phyloP scores from a whole-genome alignment of 2,797 vertebrate species.

The Leontopithecus rosalia region DNA sequence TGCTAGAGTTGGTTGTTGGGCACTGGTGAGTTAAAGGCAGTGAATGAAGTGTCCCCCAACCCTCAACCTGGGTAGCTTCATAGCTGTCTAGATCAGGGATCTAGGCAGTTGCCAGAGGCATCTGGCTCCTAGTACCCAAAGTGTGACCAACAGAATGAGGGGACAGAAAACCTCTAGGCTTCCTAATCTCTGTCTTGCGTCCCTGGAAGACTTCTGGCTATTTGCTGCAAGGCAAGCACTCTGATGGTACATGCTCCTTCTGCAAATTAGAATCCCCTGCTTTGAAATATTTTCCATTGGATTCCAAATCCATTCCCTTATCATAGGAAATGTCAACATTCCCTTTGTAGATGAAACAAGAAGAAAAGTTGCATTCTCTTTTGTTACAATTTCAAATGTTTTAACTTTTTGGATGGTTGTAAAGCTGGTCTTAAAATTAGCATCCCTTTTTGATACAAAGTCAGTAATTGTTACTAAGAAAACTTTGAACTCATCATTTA shows the following conservation, averaged over 20 bases:
- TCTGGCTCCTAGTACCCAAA: neutral
- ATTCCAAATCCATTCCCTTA: neutral
- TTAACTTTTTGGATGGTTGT: neutral
- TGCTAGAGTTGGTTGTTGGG: neutral
- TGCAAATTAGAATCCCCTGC: neutral
- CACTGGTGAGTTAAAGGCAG: no score
- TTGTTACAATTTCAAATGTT: neutral
- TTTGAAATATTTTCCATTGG: neutral
- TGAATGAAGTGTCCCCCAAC: rapidly evolving
- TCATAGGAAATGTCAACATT: neutral
- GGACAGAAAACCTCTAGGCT: neutral
- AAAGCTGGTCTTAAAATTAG: slow-evolving; percentile 33
- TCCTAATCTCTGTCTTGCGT: neutral
- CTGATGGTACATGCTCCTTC: neutral
- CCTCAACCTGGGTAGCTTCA: neutral
- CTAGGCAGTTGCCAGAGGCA: neutral
- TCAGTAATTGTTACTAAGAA: neutral
- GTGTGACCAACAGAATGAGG: neutral
- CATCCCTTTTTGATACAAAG: neutral
- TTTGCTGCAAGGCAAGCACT: neutral
- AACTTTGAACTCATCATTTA: neutral
- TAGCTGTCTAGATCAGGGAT: neutral
- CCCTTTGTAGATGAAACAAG: neutral
- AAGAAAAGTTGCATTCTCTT: neutral
- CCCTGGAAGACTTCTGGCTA: rapidly evolving